Conservation (phyloP, 2,113 vertebrate genomes). For the Scopus umbretta region DNA sequence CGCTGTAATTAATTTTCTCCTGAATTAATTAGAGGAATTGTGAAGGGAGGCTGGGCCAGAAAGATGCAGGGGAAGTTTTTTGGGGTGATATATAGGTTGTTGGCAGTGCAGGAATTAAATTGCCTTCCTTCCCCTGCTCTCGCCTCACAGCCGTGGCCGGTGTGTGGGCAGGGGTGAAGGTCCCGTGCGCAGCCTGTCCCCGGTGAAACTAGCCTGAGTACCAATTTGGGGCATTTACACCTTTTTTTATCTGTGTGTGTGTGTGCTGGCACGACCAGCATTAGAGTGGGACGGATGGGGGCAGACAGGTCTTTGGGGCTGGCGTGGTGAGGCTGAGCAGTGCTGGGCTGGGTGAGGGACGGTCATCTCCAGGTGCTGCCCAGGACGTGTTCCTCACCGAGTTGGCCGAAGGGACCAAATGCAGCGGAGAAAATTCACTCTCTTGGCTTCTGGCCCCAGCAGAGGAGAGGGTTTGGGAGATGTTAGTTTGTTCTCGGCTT, state of each 20-base stretch:
- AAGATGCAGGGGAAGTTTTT: conserved; percentile 1
- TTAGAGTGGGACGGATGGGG: fast-evolving
- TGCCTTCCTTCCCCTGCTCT: neutral
- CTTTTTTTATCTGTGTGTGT: neutral
- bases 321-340: neutral
- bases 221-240: fast-evolving
- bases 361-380: neutral
- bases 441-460: neutral
- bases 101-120: neutral
- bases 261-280: fast-evolving
- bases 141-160: fast-evolving
- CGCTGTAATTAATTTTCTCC: conserved; percentile 83
- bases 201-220: neutral
- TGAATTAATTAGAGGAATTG: conserved; percentile 82
- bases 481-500: neutral
- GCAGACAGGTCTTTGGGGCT: fast-evolving
- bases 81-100: neutral
- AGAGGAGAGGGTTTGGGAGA: neutral
- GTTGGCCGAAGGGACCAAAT: neutral
- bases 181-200: fast-evolving
- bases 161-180: neutral
- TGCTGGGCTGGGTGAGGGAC: neutral
- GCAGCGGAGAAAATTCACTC: neutral
- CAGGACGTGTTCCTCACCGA: neutral
- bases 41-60: neutral